Percentiles rank a stretch among this genome's conserved stretches.
Conservation (phyloP, 2,113 vertebrate species). For the Tyrannus savana region DNA sequence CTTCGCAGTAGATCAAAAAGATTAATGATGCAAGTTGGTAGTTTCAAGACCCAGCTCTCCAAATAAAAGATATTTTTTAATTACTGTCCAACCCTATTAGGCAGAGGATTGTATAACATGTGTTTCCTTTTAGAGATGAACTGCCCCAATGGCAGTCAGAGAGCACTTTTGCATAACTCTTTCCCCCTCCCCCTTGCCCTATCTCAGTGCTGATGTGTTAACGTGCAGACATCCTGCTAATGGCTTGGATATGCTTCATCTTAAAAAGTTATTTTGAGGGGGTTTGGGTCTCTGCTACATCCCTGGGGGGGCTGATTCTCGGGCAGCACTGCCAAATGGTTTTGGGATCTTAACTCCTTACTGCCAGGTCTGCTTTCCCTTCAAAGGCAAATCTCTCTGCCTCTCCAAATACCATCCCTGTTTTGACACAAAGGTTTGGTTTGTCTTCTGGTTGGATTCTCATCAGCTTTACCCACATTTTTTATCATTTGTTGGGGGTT, state of each 20-base stretch:
- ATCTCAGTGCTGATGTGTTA: conserved; percentile 67
- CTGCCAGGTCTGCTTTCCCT: not conserved
- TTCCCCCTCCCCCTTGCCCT: not conserved
- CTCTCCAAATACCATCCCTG: not conserved
- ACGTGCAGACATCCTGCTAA: conserved; percentile 59
- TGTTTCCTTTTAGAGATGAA: conserved; percentile 71
- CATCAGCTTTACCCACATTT: not conserved
- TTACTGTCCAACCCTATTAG: conserved; percentile 69
- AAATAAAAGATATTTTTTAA: conserved; percentile 74
- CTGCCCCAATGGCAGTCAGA: conserved; percentile 22
- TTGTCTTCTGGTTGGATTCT: not conserved
- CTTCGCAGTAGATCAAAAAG: conserved; percentile 67
- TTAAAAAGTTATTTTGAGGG: conserved; percentile 33
- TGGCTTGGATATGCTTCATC: conserved; percentile 25
- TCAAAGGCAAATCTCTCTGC: not conserved
- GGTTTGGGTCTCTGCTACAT: not conserved
- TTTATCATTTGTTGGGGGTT: not conserved
- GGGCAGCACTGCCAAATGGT: not conserved
- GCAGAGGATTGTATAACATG: conserved; percentile 49
- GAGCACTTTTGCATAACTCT: conserved; percentile 58
- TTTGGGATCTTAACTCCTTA: conserved; percentile 2
- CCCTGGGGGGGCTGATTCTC: not conserved
- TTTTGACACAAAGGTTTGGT: not conserved
- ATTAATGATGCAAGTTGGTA: conserved; percentile 59
- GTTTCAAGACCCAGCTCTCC: conserved; percentile 68